phyloP scores from a whole-genome alignment of 2,113 vertebrate genomes.

The Neogobius melanostomus region DNA sequence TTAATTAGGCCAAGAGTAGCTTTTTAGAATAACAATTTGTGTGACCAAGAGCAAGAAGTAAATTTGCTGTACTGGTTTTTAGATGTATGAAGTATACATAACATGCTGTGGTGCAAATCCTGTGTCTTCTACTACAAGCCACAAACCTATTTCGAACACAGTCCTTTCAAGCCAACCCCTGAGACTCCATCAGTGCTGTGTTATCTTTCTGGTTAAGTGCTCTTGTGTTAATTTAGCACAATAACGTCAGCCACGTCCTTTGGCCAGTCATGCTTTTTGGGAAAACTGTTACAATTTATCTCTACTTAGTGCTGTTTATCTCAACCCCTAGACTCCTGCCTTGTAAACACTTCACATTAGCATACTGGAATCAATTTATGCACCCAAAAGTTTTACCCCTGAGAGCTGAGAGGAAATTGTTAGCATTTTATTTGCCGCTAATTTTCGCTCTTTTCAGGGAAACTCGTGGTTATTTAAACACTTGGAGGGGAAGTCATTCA shows the following conservation, averaged over 20 bases:
- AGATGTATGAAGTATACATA: too few relatives aligned
- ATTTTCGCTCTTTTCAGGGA: neutral
- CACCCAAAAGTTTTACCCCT: neutral
- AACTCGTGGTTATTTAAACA: neutral
- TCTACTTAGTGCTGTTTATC: neutral
- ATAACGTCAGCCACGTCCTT: neutral
- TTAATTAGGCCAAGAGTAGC: too few relatives aligned
- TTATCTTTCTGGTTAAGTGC: conserved; percentile 1
- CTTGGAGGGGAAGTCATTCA: conserved; percentile 1
- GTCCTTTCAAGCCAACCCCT: neutral
- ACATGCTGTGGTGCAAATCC: too few relatives aligned
- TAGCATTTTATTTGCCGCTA: neutral
- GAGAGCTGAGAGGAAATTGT: neutral
- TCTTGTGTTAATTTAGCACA: conserved; percentile 1
- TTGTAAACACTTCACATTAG: conserved; percentile 6
- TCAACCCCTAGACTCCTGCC: neutral
- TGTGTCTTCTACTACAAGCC: too few relatives aligned
- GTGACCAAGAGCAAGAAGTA: too few relatives aligned
- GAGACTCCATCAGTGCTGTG: neutral
- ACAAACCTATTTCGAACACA: neutral
- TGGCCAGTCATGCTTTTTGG: neutral
- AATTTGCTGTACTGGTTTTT: too few relatives aligned
- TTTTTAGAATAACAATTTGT: too few relatives aligned
- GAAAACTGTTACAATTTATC: neutral
- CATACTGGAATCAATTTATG: neutral